Evolutionary conservation across 2,888 invertebrate genomes (phyloP), one percentile per base, ranked within the genome.

Genomic region (Mythimna lalbum): DNA sequence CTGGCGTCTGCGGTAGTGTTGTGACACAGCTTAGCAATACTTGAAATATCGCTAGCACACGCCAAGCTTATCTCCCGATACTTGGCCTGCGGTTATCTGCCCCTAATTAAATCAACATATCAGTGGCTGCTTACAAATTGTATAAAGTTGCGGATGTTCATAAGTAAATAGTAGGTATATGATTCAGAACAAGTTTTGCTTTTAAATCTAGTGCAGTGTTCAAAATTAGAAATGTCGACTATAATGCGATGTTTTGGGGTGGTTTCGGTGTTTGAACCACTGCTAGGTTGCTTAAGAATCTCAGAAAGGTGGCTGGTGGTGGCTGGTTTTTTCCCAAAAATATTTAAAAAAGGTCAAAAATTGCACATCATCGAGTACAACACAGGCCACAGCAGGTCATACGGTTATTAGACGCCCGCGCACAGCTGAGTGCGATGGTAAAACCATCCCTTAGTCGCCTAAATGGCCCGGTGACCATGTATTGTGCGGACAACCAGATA

Each of bases 21-120:
- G 33, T 74, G 65, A 33, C 39, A 62, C n/a, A 27, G 56, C 49
- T 19, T 31, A 55, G 55, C 55, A n/a, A 19, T 9, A 23, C 31
- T 31, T 4, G 36, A 10, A 17, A 53, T 65, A 63, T 71, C 71
- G 3, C 14, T 17, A 62, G 76, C 78, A 76, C 78, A 79, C 70
- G 81, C 63, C 78, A 50, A 19, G 10, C 10, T 76, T 81, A 79
- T 79, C 78, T 0, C 21, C 4, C 31, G 76, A 76, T 70, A 10
- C 33, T 56, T 80, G 57, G 67, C 77, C 77, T 19, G 61, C 66
- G 67, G 81, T 76, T 79, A 79, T 79, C 78, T 52, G 12, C 1
- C 12, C 12, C 55, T 63, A 80, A 70, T 80, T 78, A 67, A 78
- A 80, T 63, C 80, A 49, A 3, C 19, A 21, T 55, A 60, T 78